Evolutionary conservation across 1,140 invertebrate species (phyloP).

Genomic region (Ips nitidus): DNA sequence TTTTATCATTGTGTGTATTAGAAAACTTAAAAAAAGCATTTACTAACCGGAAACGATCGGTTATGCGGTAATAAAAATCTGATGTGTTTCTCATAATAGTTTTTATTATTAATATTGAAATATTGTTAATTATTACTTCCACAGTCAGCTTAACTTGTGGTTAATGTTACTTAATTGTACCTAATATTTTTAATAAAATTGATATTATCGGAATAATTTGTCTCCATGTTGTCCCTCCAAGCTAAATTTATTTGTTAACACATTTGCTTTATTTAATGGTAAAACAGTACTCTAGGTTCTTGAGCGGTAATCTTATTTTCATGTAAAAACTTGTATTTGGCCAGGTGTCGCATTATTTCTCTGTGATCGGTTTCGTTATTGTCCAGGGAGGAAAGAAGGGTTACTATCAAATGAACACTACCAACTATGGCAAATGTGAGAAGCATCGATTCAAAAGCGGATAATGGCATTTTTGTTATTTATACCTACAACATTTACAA

Average conservation of each 20-base stretch:
- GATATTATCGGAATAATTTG: background rate
- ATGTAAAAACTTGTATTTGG: conserved; percentile 35
- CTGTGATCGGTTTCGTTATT: conserved; percentile 22
- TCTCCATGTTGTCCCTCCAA: too few species aligned
- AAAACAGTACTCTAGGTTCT: conserved; percentile 17
- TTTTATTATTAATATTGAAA: conserved; percentile 37
- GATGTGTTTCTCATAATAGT: conserved; percentile 36
- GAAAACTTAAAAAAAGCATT: background rate
- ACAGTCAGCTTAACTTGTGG: conserved; percentile 41
- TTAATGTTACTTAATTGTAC: conserved; percentile 49
- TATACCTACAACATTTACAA: background rate
- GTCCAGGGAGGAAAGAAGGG: conserved; percentile 26
- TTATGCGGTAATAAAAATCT: conserved; percentile 2
- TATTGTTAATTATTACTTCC: conserved; percentile 39
- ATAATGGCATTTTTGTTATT: conserved; percentile 26
- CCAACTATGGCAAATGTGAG: conserved; percentile 37
- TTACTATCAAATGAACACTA: conserved; percentile 35
- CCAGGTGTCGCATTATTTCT: conserved; percentile 32
- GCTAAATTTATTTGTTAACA: too few species aligned
- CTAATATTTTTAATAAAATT: conserved; percentile 50
- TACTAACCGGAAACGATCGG: conserved; percentile 13
- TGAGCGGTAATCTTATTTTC: conserved; percentile 20
- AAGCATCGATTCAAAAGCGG: conserved; percentile 35
- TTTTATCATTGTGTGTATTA: conserved; percentile 13
- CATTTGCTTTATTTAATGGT: conserved; percentile 11